phyloP scores from a whole-genome alignment of 2,888 invertebrate genomes.

The Scaeva pyrastri region DNA sequence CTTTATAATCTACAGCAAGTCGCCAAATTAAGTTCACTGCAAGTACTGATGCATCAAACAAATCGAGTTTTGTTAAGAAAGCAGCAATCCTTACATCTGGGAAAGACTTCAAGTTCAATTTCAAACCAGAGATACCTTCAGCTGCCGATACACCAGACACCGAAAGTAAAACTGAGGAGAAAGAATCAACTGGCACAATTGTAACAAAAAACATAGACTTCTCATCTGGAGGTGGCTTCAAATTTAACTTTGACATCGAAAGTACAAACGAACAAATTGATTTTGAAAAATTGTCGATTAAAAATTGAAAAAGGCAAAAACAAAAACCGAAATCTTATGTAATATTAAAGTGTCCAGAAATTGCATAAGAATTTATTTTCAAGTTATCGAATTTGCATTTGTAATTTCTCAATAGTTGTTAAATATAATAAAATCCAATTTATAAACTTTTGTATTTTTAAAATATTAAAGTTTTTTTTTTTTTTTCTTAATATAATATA shows the following conservation, averaged over 20 bases:
- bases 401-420: no score
- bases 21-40: conserved; percentile 86
- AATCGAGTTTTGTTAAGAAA: conserved; percentile 89
- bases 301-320: conserved; percentile 57
- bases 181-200: neutral
- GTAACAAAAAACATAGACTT: conserved; percentile 61
- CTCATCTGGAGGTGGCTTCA: conserved; percentile 86
- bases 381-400: no score
- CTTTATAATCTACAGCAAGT: conserved; percentile 82
- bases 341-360: no score
- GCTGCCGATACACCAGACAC: conserved; percentile 36
- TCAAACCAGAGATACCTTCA: conserved; percentile 82
- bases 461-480: no score
- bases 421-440: no score
- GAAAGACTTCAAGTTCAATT: conserved; percentile 86
- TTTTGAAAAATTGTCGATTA: conserved; percentile 78
- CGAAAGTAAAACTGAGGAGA: neutral
- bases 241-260: conserved; percentile 87
- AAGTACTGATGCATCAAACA: conserved; percentile 84
- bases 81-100: conserved; percentile 85
- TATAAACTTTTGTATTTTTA: no score
- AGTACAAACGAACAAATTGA: conserved; percentile 77
- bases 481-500: no score
- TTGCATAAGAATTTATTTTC: no score
- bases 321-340: no score